Conservation (phyloP, 2,113 vertebrate genomes). For the Tachuris rubrigastra region DNA sequence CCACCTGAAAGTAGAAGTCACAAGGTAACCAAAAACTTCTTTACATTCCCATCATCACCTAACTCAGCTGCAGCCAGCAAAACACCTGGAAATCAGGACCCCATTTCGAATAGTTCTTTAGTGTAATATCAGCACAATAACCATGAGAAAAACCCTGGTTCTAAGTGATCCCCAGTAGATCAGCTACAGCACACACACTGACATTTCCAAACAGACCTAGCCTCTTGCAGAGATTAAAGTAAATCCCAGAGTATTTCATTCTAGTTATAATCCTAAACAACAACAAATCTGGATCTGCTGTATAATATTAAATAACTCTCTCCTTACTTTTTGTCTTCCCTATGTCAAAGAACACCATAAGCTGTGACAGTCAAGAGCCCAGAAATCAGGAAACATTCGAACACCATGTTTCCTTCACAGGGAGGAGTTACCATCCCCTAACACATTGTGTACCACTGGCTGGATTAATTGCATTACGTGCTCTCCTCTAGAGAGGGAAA, state of each 20-base stretch:
- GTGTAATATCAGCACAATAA: not conserved
- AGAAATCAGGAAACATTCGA: not conserved
- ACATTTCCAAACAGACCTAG: not conserved
- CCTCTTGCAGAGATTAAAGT: not conserved
- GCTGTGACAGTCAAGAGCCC: not conserved
- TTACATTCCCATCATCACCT: not conserved
- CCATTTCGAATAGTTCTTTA: not conserved
- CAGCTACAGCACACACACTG: not conserved
- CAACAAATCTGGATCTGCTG: slow-evolving; percentile 4
- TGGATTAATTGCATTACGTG: not conserved
- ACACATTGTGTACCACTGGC: not conserved
- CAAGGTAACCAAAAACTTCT: not conserved
- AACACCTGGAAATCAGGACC: not conserved
- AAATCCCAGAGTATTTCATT: slow-evolving; percentile 34
- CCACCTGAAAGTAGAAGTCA: not conserved
- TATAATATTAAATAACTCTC: slow-evolving; percentile 1
- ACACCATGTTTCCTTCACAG: not conserved
- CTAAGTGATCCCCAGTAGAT: not conserved
- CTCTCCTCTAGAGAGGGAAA: not conserved
- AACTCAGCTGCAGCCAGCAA: not conserved
- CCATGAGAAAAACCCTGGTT: not conserved
- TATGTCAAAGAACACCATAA: not conserved
- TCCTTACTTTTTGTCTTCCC: not conserved
- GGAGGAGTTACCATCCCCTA: not conserved
- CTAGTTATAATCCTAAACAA: slow-evolving; percentile 30